phyloP scores from a whole-genome alignment of 1,140 invertebrate species.

The Pseudomyrmex flavicornis region DNA sequence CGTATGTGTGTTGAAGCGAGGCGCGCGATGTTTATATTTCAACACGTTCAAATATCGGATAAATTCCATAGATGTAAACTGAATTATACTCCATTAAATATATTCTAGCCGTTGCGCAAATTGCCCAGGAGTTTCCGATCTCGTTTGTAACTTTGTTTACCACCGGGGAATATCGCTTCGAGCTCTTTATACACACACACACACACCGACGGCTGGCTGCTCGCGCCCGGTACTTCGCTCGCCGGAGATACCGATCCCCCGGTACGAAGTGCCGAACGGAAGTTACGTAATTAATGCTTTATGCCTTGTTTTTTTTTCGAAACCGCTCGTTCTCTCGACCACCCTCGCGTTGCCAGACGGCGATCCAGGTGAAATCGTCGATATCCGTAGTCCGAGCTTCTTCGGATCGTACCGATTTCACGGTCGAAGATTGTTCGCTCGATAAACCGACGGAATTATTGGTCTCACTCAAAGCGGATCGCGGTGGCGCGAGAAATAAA shows the following conservation, averaged over 20 bases:
- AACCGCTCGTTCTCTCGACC: slow-evolving; percentile 20
- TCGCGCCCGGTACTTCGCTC: not conserved
- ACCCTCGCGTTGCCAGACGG: slow-evolving; percentile 12
- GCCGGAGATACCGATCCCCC: slow-evolving; percentile 60
- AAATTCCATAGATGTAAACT: slow-evolving; percentile 26
- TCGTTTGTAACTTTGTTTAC: slow-evolving; percentile 57
- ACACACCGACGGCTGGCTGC: slow-evolving; percentile 35
- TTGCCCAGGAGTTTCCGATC: slow-evolving; percentile 40
- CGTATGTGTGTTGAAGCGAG: too few relatives aligned
- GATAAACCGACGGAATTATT: slow-evolving; percentile 62
- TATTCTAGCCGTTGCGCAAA: slow-evolving; percentile 41
- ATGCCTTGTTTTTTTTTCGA: slow-evolving; percentile 38
- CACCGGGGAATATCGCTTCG: slow-evolving; percentile 3
- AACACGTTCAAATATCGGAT: not conserved
- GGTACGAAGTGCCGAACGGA: slow-evolving; percentile 63
- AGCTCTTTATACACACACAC: slow-evolving; percentile 15
- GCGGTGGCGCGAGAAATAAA: not conserved
- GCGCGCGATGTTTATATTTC: not conserved
- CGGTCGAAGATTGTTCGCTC: slow-evolving; percentile 43
- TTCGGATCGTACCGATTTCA: slow-evolving; percentile 56
- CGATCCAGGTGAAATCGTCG: slow-evolving; percentile 59
- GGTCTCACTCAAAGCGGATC: slow-evolving; percentile 17
- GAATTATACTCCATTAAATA: slow-evolving; percentile 49
- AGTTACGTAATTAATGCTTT: slow-evolving; percentile 75
- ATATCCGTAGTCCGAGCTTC: slow-evolving; percentile 39